Base-by-base conservation (phyloP, 2,888 invertebrate genomes). In the Hypolimnas misippus region DNA sequence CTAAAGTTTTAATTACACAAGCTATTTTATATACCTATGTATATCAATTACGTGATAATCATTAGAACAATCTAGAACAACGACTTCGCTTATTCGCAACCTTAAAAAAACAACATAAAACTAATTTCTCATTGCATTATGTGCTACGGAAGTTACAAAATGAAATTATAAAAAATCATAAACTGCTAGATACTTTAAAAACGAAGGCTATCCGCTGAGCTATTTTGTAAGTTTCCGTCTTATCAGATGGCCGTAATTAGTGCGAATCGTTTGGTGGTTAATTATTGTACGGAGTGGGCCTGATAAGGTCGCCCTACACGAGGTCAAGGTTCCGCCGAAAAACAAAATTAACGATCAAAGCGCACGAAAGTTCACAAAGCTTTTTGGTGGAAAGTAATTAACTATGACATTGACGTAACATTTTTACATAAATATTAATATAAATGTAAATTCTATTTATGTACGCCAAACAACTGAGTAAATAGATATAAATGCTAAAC, bases 181-280 rank as follows among this genome's bases (percentile, higher is more conserved):
- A 60, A 33, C 50, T 21, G 38, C 61, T 54, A 63, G 51, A 63
- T 51, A 58, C 33, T 44, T 50, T 56, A 51, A 35, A 51, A 60
- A 44, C 46, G 61, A 65, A 68, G 67, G 70, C 60, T 69, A 67
- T 65, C 65, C 60, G 59, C 59, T 57, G 38, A 58, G 56, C 44
- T 62, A 62, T 70, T 70, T 67, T 65, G 68, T 61, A 70, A 71
- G 57, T 57, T 69, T 67, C 65, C 58, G 54, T 56, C 62, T 68
- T 67, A 71, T 71, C 71, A 67, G 71, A 71, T 71, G 42, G 67
- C 40, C 54, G 62, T 67, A 71, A 71, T 66, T 69, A 71, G 70
- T 70, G 70, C 70, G 68, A 55, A 67, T 65, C 68, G 66, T 60
- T 67, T 63, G 25, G 57, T 53, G 64, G 64, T 61, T 60, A 62